Conservation (phyloP, 2,888 invertebrate genomes). For the Crepidodera aurea region DNA sequence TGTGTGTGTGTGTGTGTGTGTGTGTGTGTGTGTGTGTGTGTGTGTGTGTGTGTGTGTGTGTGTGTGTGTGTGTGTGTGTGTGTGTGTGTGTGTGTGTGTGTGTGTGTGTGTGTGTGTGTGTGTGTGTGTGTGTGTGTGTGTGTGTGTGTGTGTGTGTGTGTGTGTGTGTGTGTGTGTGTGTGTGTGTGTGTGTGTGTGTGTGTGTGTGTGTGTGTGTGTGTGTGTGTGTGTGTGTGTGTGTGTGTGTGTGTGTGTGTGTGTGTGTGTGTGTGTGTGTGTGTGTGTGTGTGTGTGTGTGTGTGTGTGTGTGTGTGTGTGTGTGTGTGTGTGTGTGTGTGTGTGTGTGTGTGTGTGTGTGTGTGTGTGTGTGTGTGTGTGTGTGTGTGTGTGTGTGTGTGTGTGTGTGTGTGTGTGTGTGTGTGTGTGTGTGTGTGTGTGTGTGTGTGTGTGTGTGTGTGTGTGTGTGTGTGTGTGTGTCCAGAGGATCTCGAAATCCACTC, state of each 20-base stretch:
- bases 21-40: background rate
- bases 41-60: background rate
- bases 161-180: background rate
- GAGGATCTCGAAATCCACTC: too few relatives aligned
- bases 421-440: background rate
- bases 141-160: background rate
- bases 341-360: background rate
- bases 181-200: background rate
- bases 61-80: background rate
- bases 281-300: background rate
- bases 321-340: background rate
- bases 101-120: background rate
- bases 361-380: background rate
- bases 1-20: background rate
- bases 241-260: background rate
- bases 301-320: background rate
- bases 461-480: background rate
- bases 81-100: background rate
- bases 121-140: background rate
- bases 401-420: background rate
- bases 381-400: background rate
- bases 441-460: background rate
- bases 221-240: background rate
- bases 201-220: background rate
- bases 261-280: background rate